Evolutionary conservation across 1,140 invertebrate species (phyloP), one percentile per base, ranked within the genome.

Genomic region (Linepithema humile): DNA sequence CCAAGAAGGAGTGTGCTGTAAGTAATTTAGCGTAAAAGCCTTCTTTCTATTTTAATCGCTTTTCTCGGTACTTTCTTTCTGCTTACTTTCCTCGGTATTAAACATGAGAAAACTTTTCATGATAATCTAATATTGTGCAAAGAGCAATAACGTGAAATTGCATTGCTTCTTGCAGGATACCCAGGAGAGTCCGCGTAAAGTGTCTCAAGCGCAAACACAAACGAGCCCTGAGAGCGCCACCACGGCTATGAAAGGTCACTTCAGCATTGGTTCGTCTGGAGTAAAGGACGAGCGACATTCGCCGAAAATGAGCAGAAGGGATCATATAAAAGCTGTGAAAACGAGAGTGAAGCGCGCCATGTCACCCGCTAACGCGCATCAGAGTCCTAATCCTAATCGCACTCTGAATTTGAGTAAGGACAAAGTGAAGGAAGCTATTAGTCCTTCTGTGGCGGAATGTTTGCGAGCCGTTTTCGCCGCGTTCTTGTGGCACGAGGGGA

Each of bases 401-500:
- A 64, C 92, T 9, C 62, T 94, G 38, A 94, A 93, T 85, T 67
- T 94, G 29, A 92, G 86, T 82, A 94, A 93, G 82, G 93, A 94
- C 32, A 94, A 94, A 67, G 95, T 96, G 0, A 98, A 98, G 92
- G 96, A 97, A 88, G 98, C 98, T 0, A 96, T 99, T 90, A 98
- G 98, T 85, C 98, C 98, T 0, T 98, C 98, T 0, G 97, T 99
- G 20, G 98, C 98, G 0, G 98, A 99, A 93, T 98, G 98, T 90
- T 94, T 99, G 4, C 95, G 99, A 6, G 97, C 98, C 0, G 97
- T 99, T 0, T 99, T 99, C 94, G 98, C 98, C 0, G 98, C 99
- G 0, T 97, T 99, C 90, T 94, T 99, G 1, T 99, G 98, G 98
- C 99, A 99, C 93, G 98, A 99, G 95, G 98, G 98, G 1, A 97